Evolutionary conservation across 2,888 invertebrate species (phyloP).

Genomic region (Pseudolycoriella hygida): DNA sequence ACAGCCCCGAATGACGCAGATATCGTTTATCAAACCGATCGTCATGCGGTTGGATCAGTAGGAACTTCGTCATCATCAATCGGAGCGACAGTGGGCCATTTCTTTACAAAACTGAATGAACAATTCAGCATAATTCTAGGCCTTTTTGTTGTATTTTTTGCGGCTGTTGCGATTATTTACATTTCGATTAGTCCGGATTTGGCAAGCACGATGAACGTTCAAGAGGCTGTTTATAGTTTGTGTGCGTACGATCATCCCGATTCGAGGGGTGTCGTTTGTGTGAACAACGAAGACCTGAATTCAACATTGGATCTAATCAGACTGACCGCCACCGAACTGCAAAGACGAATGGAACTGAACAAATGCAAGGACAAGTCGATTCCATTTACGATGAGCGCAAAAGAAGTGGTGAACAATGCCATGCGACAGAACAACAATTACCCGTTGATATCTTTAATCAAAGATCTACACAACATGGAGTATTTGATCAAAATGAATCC

Average conservation of each 20-base stretch:
- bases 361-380: slow-evolving; percentile 23
- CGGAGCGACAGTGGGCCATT: slow-evolving; percentile 14
- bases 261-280: slow-evolving; percentile 43
- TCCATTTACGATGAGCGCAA: slow-evolving; percentile 40
- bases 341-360: slow-evolving; percentile 30
- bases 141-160: slow-evolving; percentile 43
- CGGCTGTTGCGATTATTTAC: slow-evolving; percentile 46
- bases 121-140: slow-evolving; percentile 31
- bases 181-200: slow-evolving; percentile 34
- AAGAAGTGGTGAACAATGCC: slow-evolving; percentile 40
- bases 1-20: neutral
- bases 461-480: slow-evolving; percentile 44
- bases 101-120: slow-evolving; percentile 15
- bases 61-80: neutral
- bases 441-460: slow-evolving; percentile 30
- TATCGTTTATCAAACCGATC: too few species aligned
- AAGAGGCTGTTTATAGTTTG: slow-evolving; percentile 36
- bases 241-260: slow-evolving; percentile 34
- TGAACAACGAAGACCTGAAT: slow-evolving; percentile 40
- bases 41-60: too few species aligned
- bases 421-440: slow-evolving; percentile 28
- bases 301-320: slow-evolving; percentile 45
- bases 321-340: slow-evolving; percentile 44
- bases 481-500: slow-evolving; percentile 52
- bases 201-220: slow-evolving; percentile 19